Base-by-base conservation (phyloP, 2,113 vertebrate genomes). In the Cyanocitta stelleri region DNA sequence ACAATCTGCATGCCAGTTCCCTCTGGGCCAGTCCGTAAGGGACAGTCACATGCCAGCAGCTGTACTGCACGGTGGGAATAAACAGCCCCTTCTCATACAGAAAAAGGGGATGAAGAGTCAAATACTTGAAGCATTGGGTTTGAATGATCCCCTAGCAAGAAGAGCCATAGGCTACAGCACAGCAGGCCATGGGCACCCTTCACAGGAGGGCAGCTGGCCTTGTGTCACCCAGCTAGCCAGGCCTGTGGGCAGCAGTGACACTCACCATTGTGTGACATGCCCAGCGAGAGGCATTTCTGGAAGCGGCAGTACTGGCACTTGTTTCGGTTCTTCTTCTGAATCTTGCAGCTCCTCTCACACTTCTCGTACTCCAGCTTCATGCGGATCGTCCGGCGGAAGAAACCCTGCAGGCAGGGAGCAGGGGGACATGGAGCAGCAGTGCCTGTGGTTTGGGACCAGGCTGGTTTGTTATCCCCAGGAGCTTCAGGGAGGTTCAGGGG, bases 291-390 rank as follows among this genome's bases (percentile, higher is more conserved):
- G 97, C 99, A 99, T 97, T 99, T 99, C 98, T 99, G 99, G 98
- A 99, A 99, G 93, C 99, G 99, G 97, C 99, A 99, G 97, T 99
- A 99, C 98, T 99, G 99, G 97, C 99, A 99, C 97, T 99, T 99
- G 96, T 99, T 99, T 48, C 99, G 97, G 97, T 99, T 99, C 98
- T 99, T 99, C 97, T 99, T 99, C 97, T 99, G 99, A 82, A 99
- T 99, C 96, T 99, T 99, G 97, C 99, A 99, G 97, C 97, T 98
- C 49, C 99, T 98, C 75, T 99, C 98, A 7, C 99, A 99, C 88
- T 98, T 98, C 88, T 99, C 99, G 0, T 99, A 99, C 58, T 99
- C 98, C 93, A 99, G 98, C 96, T 99, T 99, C 99, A 99, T 99
- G 72, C 99, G 98, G 95, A 99, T 98, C 0, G 99, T 99, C 83